Evolutionary conservation across 2,113 vertebrate genomes (phyloP).

Genomic region (Verasper variegatus): DNA sequence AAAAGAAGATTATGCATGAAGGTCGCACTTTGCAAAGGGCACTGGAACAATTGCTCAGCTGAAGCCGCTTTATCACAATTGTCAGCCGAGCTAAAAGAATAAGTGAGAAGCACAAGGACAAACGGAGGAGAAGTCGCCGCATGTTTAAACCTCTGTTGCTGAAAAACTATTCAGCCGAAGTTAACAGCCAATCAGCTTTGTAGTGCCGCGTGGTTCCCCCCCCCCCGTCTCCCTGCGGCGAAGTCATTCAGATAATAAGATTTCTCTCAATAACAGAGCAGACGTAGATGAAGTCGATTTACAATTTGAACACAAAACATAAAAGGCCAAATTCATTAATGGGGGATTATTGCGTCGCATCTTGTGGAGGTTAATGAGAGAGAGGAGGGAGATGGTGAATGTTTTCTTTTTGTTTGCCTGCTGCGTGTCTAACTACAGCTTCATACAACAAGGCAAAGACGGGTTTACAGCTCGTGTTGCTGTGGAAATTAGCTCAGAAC

Average conservation of each 20-base stretch:
- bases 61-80: constrained; percentile 8
- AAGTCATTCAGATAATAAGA: constrained; percentile 56
- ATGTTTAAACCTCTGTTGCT: constrained; percentile 33
- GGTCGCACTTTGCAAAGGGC: constrained; percentile 22
- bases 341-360: constrained; percentile 43
- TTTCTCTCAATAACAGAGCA: constrained; percentile 47
- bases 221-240: constrained; percentile 5
- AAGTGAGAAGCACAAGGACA: constrained; percentile 44
- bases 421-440: constrained; percentile 4
- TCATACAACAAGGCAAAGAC: neutral
- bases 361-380: constrained; percentile 56
- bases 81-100: constrained; percentile 28
- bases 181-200: constrained; percentile 42
- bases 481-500: constrained; percentile 2
- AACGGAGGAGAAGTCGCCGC: constrained; percentile 9
- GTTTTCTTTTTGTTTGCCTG: constrained; percentile 32
- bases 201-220: neutral
- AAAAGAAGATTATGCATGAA: neutral
- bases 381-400: constrained; percentile 10
- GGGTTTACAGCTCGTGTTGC: neutral
- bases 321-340: constrained; percentile 64
- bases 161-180: constrained; percentile 38
- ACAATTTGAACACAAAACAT: constrained; percentile 59
- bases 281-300: constrained; percentile 56
- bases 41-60: constrained; percentile 9